These are phyloP conservation scores for Aricia agestis DNA, from an alignment of 1,140 invertebrate species.

Conservation along the genomic window DNA sequence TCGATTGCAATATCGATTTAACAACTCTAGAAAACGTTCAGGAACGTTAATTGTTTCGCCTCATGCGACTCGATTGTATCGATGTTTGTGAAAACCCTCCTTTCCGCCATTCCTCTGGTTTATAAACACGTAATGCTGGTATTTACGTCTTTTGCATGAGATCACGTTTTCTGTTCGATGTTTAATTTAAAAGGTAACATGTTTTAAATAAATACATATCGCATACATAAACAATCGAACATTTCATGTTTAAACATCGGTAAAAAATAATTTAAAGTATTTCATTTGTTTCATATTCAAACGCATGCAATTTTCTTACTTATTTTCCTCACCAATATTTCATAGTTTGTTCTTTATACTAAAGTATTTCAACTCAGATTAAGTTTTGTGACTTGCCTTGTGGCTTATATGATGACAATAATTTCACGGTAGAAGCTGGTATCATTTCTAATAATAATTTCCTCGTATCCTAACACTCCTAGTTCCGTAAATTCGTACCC, in stretches of 20 bases:
- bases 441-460: too few species aligned
- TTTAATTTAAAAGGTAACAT: constrained; percentile 5
- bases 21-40: constrained; percentile 1
- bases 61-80: constrained; percentile 15
- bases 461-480: too few species aligned
- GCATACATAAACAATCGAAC: background rate
- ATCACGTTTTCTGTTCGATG: constrained; percentile 3
- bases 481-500: too few species aligned
- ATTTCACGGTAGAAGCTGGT: too few species aligned
- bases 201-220: background rate
- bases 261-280: background rate
- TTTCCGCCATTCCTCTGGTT: constrained; percentile 8
- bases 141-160: constrained; percentile 8
- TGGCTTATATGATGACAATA: too few species aligned
- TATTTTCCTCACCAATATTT: too few species aligned
- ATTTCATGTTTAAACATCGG: background rate
- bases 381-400: too few species aligned
- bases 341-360: too few species aligned
- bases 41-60: constrained; percentile 11
- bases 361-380: too few species aligned
- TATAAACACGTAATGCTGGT: constrained; percentile 6
- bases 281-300: too few species aligned
- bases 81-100: constrained; percentile 11
- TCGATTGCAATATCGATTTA: constrained; percentile 10
- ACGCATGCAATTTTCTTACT: too few species aligned